phyloP scores from a whole-genome alignment of 2,797 vertebrate genomes.

The Urosaurus nigricauda region DNA sequence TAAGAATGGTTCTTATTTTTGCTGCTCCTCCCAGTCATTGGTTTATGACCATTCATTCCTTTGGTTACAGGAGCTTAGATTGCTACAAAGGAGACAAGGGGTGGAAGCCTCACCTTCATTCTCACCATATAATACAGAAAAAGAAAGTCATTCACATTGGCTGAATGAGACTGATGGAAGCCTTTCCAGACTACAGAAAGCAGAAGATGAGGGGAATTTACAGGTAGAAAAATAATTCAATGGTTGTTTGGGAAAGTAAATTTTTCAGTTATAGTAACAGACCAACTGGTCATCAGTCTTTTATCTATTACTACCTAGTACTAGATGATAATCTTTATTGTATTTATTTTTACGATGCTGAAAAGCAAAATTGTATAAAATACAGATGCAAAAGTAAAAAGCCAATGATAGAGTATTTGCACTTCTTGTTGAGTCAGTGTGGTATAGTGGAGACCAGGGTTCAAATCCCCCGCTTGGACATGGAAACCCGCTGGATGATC shows the following conservation, averaged over 20 bases:
- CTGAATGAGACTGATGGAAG: conserved; percentile 74
- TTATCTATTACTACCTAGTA: not conserved
- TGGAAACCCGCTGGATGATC: too few species aligned
- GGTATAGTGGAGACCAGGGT: too few species aligned
- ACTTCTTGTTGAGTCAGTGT: not conserved
- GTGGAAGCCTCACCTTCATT: conserved; percentile 71
- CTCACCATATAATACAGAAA: conserved; percentile 66
- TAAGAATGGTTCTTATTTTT: not conserved
- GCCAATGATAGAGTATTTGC: not conserved
- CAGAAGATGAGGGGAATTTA: conserved; percentile 68
- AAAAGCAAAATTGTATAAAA: not conserved
- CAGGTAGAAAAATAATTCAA: conserved; percentile 59
- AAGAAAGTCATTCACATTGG: conserved; percentile 73
- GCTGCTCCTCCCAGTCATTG: conserved; percentile 12
- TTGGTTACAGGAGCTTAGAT: conserved; percentile 79
- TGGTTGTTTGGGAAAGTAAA: not conserved
- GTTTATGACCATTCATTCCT: not conserved
- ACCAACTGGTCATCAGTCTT: not conserved
- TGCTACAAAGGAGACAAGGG: conserved; percentile 75
- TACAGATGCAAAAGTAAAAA: conserved; percentile 1
- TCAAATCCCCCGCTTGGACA: too few species aligned
- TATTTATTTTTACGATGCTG: not conserved
- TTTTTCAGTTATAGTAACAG: not conserved
- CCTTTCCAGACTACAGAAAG: conserved; percentile 68
- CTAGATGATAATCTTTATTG: not conserved